Base-by-base conservation (phyloP, 2,888 invertebrate species). In the Diachrysia chrysitis region DNA sequence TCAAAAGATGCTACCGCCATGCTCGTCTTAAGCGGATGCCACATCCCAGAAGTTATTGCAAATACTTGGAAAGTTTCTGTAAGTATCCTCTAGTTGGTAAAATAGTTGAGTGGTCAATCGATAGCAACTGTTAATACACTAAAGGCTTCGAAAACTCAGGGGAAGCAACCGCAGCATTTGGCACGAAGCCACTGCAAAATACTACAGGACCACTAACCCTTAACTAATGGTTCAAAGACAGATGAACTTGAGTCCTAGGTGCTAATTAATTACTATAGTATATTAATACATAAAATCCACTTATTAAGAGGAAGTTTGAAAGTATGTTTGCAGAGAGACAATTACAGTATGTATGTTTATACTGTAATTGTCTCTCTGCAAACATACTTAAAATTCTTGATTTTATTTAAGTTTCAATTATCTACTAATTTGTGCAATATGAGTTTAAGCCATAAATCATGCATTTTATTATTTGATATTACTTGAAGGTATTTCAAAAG, bases 101-200 rank as follows among this genome's bases (percentile, higher is more conserved):
- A 82, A 76, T 81, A 83, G 81, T 83, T 83, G 55, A 53, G 69
- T 69, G 82, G 81, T 80, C 80, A 83, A 73, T 76, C 74, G 79
- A 83, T 83, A 73, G 63, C 63, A 42, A 60, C 70, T 67, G 73
- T 76, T 78, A 76, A 80, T 81, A 78, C 78, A 71, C 71, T 54
- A 48, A 55, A 62, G 70, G 35, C 65, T 66, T 59, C 61, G 58
- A 61, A 64, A 76, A 70, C 74, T 66, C 63, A 58, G 48, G 57
- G 73, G 78, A 76, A 66, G 67, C 63, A 59, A 70, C 81, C 81
- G 57, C 76, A 81, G 78, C 83, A 73, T 85, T 86, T 86, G 83
- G 81, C 81, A 76, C 78, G 54, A 63, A 76, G 84, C 85, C 83
- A 83, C 80, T 72, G 57, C 65, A 61, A 63, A 73, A 67, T 76